Evolutionary conservation across 2,113 vertebrate genomes (phyloP).

Genomic region (Sminthopsis crassicaudata): DNA sequence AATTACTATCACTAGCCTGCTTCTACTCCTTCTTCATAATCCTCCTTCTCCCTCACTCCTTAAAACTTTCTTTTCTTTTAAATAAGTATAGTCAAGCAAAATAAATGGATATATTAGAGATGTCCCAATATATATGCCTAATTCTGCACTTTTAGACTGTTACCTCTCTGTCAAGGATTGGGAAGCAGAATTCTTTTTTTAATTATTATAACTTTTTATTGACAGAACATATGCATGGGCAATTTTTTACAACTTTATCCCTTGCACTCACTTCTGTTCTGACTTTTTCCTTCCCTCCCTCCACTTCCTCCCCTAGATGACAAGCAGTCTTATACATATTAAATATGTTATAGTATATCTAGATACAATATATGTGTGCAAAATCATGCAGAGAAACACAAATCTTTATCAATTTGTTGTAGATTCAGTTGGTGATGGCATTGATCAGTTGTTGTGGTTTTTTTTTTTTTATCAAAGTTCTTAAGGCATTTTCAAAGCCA

Average conservation of each 20-base stretch:
- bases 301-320: too few species aligned
- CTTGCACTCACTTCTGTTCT: too few species aligned
- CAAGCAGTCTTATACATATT: too few species aligned
- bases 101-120: neutral
- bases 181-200: neutral
- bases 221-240: too few species aligned
- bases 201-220: too few species aligned
- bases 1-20: neutral
- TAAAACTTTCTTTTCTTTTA: neutral
- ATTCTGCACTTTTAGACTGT: neutral
- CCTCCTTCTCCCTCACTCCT: neutral
- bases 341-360: too few species aligned
- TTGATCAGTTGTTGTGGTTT: neutral
- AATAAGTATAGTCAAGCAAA: neutral
- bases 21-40: neutral
- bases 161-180: neutral
- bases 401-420: neutral
- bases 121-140: neutral
- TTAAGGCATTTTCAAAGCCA: neutral
- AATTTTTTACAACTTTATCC: too few species aligned
- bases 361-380: too few species aligned
- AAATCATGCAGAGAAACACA: too few species aligned
- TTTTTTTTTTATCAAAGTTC: neutral
- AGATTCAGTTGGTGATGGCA: neutral
- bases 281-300: too few species aligned